These are phyloP conservation scores for Kobus ellipsiprymnus DNA, from an alignment of 2,113 vertebrate genomes.

Conservation along the genomic window DNA sequence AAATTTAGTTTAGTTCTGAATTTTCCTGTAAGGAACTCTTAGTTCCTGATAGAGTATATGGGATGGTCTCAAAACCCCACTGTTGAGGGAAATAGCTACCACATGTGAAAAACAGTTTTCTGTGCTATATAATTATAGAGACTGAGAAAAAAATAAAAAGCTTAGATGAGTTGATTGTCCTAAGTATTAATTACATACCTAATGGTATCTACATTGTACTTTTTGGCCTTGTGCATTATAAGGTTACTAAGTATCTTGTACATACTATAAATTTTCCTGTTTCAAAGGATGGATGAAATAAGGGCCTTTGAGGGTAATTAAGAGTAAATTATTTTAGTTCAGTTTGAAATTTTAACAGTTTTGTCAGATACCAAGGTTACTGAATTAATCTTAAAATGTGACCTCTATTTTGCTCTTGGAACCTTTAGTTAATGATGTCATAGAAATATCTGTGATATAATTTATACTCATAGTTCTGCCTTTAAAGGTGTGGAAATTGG, in stretches of 20 bases:
- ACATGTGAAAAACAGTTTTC: conserved; percentile 18
- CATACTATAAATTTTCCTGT: not conserved
- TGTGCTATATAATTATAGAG: not conserved
- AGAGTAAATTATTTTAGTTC: not conserved
- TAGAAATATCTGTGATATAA: conserved; percentile 15
- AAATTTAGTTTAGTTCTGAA: not conserved
- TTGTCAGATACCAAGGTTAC: not conserved
- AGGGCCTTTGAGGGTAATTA: not conserved
- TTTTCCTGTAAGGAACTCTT: conserved; percentile 22
- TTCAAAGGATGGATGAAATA: not conserved
- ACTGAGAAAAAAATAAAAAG: conserved; percentile 5
- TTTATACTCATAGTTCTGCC: not conserved
- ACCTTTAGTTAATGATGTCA: conserved; percentile 21
- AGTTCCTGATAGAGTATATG: not conserved
- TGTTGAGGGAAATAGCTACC: not conserved
- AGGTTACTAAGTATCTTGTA: not conserved
- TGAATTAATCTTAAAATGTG: conserved; percentile 37
- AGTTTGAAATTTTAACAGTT: conserved; percentile 14
- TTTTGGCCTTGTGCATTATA: not conserved
- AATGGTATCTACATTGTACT: not conserved
- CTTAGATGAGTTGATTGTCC: not conserved
- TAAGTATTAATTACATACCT: not conserved
- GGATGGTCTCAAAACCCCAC: not conserved
- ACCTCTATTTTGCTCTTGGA: conserved; percentile 28
- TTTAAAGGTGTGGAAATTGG: conserved; percentile 32